Base-by-base conservation (phyloP, 2,888 invertebrate genomes). In the Drosophila algonquin region DNA sequence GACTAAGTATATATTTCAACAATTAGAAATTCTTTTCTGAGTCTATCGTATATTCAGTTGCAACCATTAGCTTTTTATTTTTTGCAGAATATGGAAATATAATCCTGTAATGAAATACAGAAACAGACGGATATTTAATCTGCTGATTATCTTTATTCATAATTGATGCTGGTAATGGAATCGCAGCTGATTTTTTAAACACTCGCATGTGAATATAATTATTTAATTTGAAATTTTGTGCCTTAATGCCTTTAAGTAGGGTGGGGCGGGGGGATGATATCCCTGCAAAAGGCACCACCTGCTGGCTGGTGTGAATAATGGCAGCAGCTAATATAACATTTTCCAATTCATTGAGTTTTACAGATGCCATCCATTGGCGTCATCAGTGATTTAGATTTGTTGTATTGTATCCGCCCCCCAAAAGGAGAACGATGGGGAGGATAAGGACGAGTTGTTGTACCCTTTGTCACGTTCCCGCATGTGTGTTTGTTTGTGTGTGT, bases 341-440 rank as follows among this genome's bases (percentile, higher is more conserved):
- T 89, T 89, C 86, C 89, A 79, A 88, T 89, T 89, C 90, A 90
- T 88, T 90, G 90, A 89, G 90, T 86, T 84, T 82, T 85, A 80
- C 82, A 85, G 82, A 80, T 78, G 80, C 85, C 80, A 71, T 59
- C 71, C 77, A 73, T 57, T 72, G 72, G 63, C 77, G 77, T 67
- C 80, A 63, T 67, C 71, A 72, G 54, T 82, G 83, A 77, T 77
- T 77, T 82, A 75, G 78, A 75, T 72, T 75, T 76, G 74, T 73
- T 77, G 65, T 56, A 40, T 40, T 63, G 80, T 74, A 70, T 69
- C 74, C 67, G 68, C 62, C 78, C 78, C 69, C 21, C 21, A 78
- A 73, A 72, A 74, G 65, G 40, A 58, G 72, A 65, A 64, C 83
- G 72, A 80, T 85, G 80, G 78, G 63, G 63, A 72, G 24, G 63